These are phyloP conservation scores for Lepetodrilus schrolli DNA, from an alignment of 2,888 invertebrate genomes.

Conservation along the genomic window DNA sequence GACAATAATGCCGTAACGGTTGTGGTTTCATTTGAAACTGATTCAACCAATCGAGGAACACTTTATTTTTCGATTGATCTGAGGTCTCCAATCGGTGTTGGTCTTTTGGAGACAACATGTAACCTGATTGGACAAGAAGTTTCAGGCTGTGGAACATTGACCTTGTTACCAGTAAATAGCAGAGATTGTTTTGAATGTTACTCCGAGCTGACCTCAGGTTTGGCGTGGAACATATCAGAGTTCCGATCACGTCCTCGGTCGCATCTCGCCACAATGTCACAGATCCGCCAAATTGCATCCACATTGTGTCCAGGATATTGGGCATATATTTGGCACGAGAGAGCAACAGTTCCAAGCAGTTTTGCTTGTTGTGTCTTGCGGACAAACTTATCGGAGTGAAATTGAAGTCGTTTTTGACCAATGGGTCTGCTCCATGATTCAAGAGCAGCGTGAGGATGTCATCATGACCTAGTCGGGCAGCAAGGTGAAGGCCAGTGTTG, in stretches of 20 bases:
- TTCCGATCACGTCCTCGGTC: constrained; percentile 33
- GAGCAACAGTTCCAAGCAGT: constrained; percentile 41
- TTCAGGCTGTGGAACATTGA: constrained; percentile 28
- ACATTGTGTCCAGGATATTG: constrained; percentile 41
- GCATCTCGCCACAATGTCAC: constrained; percentile 32
- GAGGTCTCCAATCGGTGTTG: too few species aligned
- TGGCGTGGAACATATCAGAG: constrained; percentile 46
- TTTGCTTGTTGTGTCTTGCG: constrained; percentile 34
- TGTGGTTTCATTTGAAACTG: constrained; percentile 29
- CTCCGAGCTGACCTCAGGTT: constrained; percentile 31
- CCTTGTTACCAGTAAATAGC: constrained; percentile 23
- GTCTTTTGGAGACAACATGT: not conserved
- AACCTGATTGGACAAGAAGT: constrained; percentile 19
- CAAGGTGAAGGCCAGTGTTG: constrained; percentile 50
- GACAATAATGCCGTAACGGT: constrained; percentile 40
- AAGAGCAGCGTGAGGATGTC: constrained; percentile 41
- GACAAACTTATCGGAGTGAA: constrained; percentile 44
- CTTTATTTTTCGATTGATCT: constrained; percentile 10
- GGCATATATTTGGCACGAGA: constrained; percentile 31
- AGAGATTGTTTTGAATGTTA: constrained; percentile 34
- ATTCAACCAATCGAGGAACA: constrained; percentile 33
- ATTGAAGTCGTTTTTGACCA: constrained; percentile 44
- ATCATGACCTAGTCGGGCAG: constrained; percentile 39
- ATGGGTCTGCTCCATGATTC: constrained; percentile 41
- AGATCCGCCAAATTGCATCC: constrained; percentile 40